Conservation (phyloP, 2,113 vertebrate genomes). For the Ivindomyrus marchei region DNA sequence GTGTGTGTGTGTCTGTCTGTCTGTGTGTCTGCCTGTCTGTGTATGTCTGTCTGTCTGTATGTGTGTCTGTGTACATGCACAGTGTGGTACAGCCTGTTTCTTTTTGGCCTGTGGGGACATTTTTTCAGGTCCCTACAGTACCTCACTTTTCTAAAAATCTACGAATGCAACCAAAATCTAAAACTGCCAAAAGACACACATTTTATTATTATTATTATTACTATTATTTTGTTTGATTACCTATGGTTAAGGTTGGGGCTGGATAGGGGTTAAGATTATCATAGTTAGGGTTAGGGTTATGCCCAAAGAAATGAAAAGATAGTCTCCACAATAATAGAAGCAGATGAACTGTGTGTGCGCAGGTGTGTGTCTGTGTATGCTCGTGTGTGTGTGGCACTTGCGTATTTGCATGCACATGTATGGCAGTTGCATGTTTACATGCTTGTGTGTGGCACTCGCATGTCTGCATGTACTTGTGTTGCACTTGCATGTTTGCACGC, state of each 20-base stretch:
- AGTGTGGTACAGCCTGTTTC: neutral
- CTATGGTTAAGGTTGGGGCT: neutral
- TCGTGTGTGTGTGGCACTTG: neutral
- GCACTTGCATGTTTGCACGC: neutral
- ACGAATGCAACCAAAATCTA: no score
- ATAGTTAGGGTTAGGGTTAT: neutral
- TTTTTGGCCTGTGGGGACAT: neutral
- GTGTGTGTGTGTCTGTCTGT: constrained; percentile 6
- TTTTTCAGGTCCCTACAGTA: no score
- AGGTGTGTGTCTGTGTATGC: neutral
- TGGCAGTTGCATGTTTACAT: no score
- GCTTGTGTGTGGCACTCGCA: no score
- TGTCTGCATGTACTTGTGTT: neutral
- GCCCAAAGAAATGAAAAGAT: neutral
- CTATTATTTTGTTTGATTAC: neutral
- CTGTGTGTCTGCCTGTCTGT: neutral
- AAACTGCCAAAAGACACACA: no score
- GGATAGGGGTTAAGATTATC: neutral
- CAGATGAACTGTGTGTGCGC: neutral
- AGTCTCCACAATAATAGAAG: neutral
- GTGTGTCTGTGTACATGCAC: neutral
- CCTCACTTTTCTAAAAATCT: no score
- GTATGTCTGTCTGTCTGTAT: neutral
- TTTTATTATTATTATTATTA: no score
- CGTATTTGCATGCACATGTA: no score